Evolutionary conservation across 2,888 invertebrate genomes (phyloP), one percentile per base, ranked within the genome.

Genomic region (Chironomus tentans): DNA sequence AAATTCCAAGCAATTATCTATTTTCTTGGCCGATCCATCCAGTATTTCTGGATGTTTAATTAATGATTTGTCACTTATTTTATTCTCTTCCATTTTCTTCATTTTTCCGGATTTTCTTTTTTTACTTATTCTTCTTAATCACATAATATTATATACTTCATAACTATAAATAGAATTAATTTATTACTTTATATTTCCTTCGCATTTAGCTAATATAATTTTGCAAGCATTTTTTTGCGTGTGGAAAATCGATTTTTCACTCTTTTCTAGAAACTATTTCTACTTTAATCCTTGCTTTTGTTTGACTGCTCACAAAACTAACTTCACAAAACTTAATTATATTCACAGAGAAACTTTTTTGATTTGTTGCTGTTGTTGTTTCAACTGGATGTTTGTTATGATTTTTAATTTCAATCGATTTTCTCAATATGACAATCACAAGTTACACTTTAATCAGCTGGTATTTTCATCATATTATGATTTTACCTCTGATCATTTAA

Each of bases 1-100:
- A 47, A 79, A 77, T n/a, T 77, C 77, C 10, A 77, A 15, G 38
- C 69, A 56, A 24, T n/a, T 76, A 7, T 56, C 28, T 1, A 48
- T 48, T 15, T 68, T 75, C 10, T 22, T 22, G n/a, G 24, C 12
- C 10, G 62, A 21, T 24, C 13, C 10, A 24, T 24, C 65, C 12
- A 24, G 5, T 18, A 24, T 65, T 10, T 65, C 65, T n/a, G 22
- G 21, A 24, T 21, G 65, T 5, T 65, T 21, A 21, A 21, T 24
- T 24, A 24, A 22, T 5, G 65, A 65, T 65, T 65, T 65, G 5
- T 65, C 24, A 65, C 12, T 65, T 13, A 65, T 65, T 65, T 65
- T 24, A 22, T 24, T 24, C 12, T 65, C 24, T 65, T 65, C 65
- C 65, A 65, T 21, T 56, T 56, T 56, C 56, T 18, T 56, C 56